Base-by-base conservation (phyloP, 2,888 invertebrate species). In the Papilio protenor region DNA sequence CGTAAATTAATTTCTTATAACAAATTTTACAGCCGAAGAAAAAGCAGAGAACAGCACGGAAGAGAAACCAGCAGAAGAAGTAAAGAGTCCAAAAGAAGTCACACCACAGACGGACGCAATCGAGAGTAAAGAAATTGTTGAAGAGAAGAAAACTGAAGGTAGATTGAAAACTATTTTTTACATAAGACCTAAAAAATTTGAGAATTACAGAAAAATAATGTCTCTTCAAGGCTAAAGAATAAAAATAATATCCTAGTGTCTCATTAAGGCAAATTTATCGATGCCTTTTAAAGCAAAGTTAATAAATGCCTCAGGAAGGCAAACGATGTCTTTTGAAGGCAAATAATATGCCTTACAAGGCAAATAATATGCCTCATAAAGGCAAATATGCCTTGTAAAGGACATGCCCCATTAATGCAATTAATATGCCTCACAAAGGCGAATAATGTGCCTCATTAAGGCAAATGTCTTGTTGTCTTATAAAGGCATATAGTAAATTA, bases 141-240 rank as follows among this genome's bases (percentile, higher is more conserved):
- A 80, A 64, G 79, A 82, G 23, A 80, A 81, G 64, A 82, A 79
- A 84, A 80, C 81, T 81, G 85, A 83, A 78, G 84, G 79, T 83
- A 77, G 55, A 49, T 69, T 21, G 0, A 27, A 55, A 61, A 16
- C 3, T 33, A 33, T 59, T 59, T 4, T 23, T n/a, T 55, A 55
- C 8, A n/a, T 55, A n/a, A n/a, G n/a, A 1, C 27, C 27, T 27
- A 27, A 27, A 27, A 27, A 2, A n/a, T 1, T 55, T n/a, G n/a
- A n/a, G 10, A 21, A 18, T 16, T 52, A 47, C 2, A 52, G 16
- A 10, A 21, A 11, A 21, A 10, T 2, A 21, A 21, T 57, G 57
- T 16, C 57, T 57, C 57, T 21, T 57, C 2, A 57, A 57, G n/a
- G n/a, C 55, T n/a, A 55, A 55, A 18, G 5, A 55, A 5, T 27